Percentiles rank a stretch among this genome's conserved stretches.
phyloP scores from a whole-genome alignment of 2,888 invertebrate genomes.

The Abrostola tripartita region DNA sequence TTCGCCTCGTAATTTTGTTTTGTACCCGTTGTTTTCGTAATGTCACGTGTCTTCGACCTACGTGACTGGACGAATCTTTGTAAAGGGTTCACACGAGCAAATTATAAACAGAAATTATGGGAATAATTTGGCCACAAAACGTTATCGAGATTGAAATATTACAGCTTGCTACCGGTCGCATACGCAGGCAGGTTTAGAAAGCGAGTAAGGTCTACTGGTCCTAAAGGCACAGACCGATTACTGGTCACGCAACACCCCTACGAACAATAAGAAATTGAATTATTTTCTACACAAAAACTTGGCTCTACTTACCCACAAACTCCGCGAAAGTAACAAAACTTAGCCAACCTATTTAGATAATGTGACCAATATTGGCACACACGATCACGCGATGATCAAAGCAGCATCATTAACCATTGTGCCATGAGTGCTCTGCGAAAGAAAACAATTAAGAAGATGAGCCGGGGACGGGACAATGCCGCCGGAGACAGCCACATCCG shows the following conservation, averaged over 20 bases:
- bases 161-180: conserved; percentile 22
- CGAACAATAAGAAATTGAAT: conserved; percentile 30
- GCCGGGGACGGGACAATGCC: conserved; percentile 75
- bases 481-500: conserved; percentile 80
- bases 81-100: conserved; percentile 65
- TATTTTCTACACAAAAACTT: conserved; percentile 40
- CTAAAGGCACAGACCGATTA: conserved; percentile 18
- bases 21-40: conserved; percentile 79
- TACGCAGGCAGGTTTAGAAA: conserved; percentile 26
- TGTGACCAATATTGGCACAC: conserved; percentile 58
- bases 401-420: conserved; percentile 81
- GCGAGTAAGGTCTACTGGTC: conserved; percentile 6
- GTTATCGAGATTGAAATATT: conserved; percentile 32
- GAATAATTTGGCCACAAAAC: conserved; percentile 36
- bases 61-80: conserved; percentile 73
- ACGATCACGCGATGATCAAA: conserved; percentile 78
- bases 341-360: conserved; percentile 36
- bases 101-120: conserved; percentile 54
- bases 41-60: conserved; percentile 82
- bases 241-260: conserved; percentile 22
- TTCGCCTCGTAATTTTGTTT: conserved; percentile 83
- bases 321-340: conserved; percentile 44
- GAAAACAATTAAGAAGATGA: conserved; percentile 87
- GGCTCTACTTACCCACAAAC: conserved; percentile 24
- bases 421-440: conserved; percentile 76